Conservation (phyloP, 2,888 invertebrate genomes). For the Mylabris sibirica region DNA sequence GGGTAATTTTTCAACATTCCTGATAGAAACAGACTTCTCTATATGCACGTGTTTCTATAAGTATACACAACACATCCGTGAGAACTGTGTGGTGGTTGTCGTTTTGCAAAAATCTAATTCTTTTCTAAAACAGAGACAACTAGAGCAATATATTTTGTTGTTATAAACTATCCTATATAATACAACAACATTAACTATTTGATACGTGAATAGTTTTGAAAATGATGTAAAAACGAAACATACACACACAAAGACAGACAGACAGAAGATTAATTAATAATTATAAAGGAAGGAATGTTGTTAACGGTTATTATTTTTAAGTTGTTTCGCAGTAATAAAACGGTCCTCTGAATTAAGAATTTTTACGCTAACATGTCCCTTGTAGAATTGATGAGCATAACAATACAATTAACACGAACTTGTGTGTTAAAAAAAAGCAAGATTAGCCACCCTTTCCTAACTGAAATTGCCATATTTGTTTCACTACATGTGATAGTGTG, state of each 20-base stretch:
- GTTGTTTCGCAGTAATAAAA: not conserved
- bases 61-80: not conserved
- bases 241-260: not conserved
- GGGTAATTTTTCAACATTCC: slow-evolving; percentile 5
- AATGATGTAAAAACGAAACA: not conserved
- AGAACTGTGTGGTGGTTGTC: not conserved
- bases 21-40: slow-evolving; percentile 23
- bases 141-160: not conserved
- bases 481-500: not conserved
- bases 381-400: not conserved
- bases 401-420: slow-evolving; percentile 5
- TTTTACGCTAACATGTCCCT: not conserved
- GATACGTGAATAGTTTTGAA: not conserved
- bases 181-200: not conserved
- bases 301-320: slow-evolving; percentile 4
- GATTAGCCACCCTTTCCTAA: not conserved
- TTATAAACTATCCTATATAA: not conserved
- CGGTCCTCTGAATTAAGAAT: not conserved
- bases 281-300: not conserved
- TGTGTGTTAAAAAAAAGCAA: not conserved
- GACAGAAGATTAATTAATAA: not conserved
- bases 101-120: slow-evolving; percentile 2
- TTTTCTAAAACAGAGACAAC: not conserved
- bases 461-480: not conserved
- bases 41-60: slow-evolving; percentile 32